Evolutionary conservation across 2,797 vertebrate genomes (phyloP).

Genomic region (Ctenochaetus hawaiiensis): DNA sequence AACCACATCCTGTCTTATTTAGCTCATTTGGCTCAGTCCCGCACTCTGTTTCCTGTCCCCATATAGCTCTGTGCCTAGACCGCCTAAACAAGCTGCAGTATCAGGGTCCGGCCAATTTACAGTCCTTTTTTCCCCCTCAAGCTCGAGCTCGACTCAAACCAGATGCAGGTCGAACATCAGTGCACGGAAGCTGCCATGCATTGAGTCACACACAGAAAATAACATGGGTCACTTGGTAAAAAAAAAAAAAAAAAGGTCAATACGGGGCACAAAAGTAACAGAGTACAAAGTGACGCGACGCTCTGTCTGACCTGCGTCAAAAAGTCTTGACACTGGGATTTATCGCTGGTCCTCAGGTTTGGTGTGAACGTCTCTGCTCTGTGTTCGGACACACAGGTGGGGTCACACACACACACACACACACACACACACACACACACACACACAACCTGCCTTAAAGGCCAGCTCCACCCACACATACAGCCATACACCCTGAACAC

Average conservation of each 20-base stretch:
- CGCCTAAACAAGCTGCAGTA: constrained; percentile 29
- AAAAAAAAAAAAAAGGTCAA: constrained; percentile 14
- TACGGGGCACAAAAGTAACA: constrained; percentile 7
- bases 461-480: constrained; percentile 7
- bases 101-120: constrained; percentile 44
- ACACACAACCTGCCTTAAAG: constrained; percentile 37
- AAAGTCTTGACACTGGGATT: constrained; percentile 29
- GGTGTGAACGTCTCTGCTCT: neutral
- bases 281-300: neutral
- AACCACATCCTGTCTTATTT: constrained; percentile 60
- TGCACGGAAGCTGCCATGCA: neutral
- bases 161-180: constrained; percentile 24
- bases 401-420: too few species aligned
- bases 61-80: constrained; percentile 28
- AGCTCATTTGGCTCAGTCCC: constrained; percentile 29
- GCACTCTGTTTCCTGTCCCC: constrained; percentile 2
- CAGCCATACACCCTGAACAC: neutral
- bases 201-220: constrained; percentile 7
- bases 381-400: neutral
- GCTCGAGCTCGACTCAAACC: neutral
- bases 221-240: constrained; percentile 3
- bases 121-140: neutral
- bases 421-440: neutral
- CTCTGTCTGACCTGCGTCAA: neutral
- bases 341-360: neutral